Base-by-base conservation (phyloP, 2,797 vertebrate species). In the Enteromius mattozi region DNA sequence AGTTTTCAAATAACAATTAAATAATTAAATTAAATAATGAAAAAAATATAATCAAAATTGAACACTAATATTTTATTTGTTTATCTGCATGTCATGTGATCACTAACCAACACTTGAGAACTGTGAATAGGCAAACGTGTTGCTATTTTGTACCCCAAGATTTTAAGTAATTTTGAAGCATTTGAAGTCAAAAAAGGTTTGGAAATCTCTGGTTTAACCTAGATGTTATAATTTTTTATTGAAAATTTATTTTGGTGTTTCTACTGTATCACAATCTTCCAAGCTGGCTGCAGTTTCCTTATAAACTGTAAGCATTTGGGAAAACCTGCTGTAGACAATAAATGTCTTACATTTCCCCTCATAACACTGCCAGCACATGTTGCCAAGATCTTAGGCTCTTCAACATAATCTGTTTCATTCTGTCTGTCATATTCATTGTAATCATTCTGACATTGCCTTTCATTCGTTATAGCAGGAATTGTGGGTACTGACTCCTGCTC, bases 381-480 rank as follows among this genome's bases (percentile, higher is more conserved):
- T 78, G 42, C 66, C 51, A 42, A 78, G 51, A 59, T 30, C 37
- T 84, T 21, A 33, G 51, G 16, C 68, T 79, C 51, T 72, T 70
- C 45, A 63, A 33, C 70, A 85, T 74, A 74, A 61, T 80, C 59
- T 27, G 78, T 72, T 80, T 85, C 78, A 65, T 65, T 72, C 83
- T 66, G 69, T 74, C 69, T 80, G 42, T 65, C 70, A 80, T 72
- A 68, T 80, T 71, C 61, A 68, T 66, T 75, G 27, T 65, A 49
- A 59, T 81, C 78, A 75, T 71, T 80, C 59, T 76, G 78, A 85
- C 84, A 16, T 76, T 80, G 79, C 45, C 59, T 69, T 49, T 65
- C 70, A 85, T 85, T 80, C 21, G 70, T 80, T 65, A 37, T 13
- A 75, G 70, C 45, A 72, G n/a, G 84, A 80, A 65, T 21, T n/a